Conservation (phyloP, 2,888 invertebrate species). For the Phytoseiulus persimilis region DNA sequence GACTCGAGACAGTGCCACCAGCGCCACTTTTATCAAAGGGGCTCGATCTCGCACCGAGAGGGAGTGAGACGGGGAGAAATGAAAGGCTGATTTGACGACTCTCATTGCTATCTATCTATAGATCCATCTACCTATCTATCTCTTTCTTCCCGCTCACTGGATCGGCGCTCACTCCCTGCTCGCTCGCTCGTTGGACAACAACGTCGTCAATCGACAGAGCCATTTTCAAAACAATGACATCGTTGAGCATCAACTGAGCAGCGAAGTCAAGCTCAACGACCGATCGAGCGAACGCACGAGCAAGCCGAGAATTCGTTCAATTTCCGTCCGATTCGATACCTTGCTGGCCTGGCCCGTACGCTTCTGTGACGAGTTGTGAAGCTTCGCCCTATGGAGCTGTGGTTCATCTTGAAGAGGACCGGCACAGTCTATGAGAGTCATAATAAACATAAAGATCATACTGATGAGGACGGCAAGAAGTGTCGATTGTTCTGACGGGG, state of each 20-base stretch:
- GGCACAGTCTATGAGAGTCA: neutral
- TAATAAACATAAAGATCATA: neutral
- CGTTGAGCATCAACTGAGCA: neutral
- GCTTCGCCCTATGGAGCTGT: neutral
- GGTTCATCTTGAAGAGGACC: neutral
- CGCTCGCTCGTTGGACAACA: neutral
- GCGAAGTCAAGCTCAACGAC: neutral
- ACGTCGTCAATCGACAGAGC: neutral
- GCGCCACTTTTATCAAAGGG: neutral
- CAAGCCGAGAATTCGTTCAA: neutral
- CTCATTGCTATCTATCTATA: neutral
- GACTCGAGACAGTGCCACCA: neutral
- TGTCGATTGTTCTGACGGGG: neutral
- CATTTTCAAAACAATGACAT: slow-evolving; percentile 5
- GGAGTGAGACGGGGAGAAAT: neutral
- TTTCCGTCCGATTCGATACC: neutral
- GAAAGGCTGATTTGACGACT: neutral
- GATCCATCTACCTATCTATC: neutral
- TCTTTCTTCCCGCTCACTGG: neutral
- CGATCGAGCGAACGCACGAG: neutral
- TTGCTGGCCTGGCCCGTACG: neutral
- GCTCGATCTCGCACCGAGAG: neutral
- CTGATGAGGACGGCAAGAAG: neutral
- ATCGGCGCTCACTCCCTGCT: neutral
- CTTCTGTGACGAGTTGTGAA: neutral